phyloP scores from a whole-genome alignment of 1,140 invertebrate species.

The Lepidurus packardi region DNA sequence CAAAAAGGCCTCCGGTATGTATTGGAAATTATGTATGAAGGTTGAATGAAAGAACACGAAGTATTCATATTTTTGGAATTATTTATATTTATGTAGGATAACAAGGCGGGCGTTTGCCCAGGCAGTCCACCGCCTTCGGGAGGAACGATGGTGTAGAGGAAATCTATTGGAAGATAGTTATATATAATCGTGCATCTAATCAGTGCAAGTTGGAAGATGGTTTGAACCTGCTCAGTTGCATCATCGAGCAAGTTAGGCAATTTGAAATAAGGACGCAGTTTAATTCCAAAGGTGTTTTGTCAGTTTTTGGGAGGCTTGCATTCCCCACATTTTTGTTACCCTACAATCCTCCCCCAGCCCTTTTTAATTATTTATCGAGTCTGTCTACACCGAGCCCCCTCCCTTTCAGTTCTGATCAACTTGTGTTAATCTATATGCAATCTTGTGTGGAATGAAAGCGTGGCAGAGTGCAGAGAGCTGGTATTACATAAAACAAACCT shows the following conservation, averaged over 20 bases:
- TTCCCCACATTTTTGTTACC: not conserved
- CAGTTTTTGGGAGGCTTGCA: not conserved
- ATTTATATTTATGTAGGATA: not conserved
- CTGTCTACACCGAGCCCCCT: not conserved
- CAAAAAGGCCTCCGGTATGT: constrained; percentile 50
- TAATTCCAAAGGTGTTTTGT: constrained; percentile 19
- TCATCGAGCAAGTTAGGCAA: not conserved
- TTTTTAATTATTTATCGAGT: not conserved
- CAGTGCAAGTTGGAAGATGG: not conserved
- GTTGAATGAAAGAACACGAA: not conserved
- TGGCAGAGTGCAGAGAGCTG: not conserved
- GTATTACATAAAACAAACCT: constrained; percentile 3
- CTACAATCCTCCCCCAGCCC: not conserved
- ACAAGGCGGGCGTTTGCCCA: not conserved
- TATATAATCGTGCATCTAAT: not conserved
- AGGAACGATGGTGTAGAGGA: not conserved
- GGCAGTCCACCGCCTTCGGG: not conserved
- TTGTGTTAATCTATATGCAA: not conserved
- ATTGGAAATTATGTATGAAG: not conserved
- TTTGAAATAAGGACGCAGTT: not conserved
- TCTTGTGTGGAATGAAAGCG: constrained; percentile 18
- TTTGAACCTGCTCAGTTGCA: not conserved
- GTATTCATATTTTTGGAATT: not conserved
- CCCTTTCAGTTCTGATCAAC: not conserved
- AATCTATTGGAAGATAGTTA: not conserved